Evolutionary conservation across 2,888 invertebrate species (phyloP).

Genomic region (Coleophora flavipennella): DNA sequence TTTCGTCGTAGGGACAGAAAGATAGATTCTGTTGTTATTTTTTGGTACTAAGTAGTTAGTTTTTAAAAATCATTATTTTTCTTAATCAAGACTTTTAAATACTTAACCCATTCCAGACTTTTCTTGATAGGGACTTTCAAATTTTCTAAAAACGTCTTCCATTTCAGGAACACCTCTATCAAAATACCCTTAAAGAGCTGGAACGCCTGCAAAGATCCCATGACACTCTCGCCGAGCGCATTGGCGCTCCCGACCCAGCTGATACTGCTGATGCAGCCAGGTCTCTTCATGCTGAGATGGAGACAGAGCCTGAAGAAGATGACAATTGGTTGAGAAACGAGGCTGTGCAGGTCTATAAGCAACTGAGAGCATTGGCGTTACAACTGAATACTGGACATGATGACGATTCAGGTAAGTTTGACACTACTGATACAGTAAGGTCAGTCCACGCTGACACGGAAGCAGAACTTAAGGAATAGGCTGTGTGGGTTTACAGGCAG

Average conservation of each 20-base stretch:
- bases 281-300: slow-evolving; percentile 93
- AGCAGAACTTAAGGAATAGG: no score
- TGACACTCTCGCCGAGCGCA: slow-evolving; percentile 78
- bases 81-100: no score
- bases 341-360: slow-evolving; percentile 80
- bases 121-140: no score
- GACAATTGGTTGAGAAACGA: slow-evolving; percentile 76
- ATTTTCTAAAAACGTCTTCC: neutral
- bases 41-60: no score
- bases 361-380: slow-evolving; percentile 80
- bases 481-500: no score
- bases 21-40: no score
- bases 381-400: slow-evolving; percentile 84
- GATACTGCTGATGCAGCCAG: slow-evolving; percentile 64
- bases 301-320: slow-evolving; percentile 78
- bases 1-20: no score
- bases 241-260: slow-evolving; percentile 74
- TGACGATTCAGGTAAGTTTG: slow-evolving; percentile 76
- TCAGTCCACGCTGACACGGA: no score
- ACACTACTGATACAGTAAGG: neutral
- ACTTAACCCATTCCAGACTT: no score
- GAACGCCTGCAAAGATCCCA: slow-evolving; percentile 82
- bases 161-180: slow-evolving; percentile 65
- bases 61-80: no score
- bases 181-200: slow-evolving; percentile 75